Evolutionary conservation across 2,113 vertebrate genomes (phyloP).

Genomic region (Crypturellus undulatus): DNA sequence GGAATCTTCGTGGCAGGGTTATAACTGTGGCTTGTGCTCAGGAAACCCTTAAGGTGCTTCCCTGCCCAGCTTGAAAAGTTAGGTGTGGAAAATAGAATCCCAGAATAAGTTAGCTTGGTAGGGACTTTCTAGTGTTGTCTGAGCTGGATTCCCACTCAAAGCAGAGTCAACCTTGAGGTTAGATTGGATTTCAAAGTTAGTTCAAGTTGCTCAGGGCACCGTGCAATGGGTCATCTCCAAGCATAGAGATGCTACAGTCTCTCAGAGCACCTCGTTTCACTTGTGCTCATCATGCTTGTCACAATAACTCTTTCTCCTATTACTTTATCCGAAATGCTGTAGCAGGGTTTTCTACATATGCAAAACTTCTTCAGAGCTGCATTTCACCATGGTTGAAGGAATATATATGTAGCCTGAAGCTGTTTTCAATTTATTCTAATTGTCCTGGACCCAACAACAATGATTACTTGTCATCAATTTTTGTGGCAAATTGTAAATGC

Average conservation of each 20-base stretch:
- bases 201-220: neutral
- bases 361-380: constrained; percentile 33
- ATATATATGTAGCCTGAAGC: neutral
- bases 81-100: constrained; percentile 37
- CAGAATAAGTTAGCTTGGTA: neutral
- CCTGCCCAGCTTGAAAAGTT: constrained; percentile 34
- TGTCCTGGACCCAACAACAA: neutral
- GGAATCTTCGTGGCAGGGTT: neutral
- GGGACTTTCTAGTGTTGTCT: neutral
- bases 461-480: neutral
- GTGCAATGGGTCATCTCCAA: neutral
- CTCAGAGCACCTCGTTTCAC: neutral
- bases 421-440: constrained; percentile 33
- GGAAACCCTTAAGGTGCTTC: neutral
- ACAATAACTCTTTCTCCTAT: no score
- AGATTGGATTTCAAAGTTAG: neutral
- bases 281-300: no score
- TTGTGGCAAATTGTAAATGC: neutral
- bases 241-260: neutral
- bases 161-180: neutral
- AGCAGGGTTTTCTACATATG: neutral
- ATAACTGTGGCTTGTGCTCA: neutral
- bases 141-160: neutral
- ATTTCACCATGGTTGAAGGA: neutral
- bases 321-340: neutral